These are phyloP conservation scores for Pavo muticus DNA, from an alignment of 2,113 vertebrate species.

Conservation along the genomic window DNA sequence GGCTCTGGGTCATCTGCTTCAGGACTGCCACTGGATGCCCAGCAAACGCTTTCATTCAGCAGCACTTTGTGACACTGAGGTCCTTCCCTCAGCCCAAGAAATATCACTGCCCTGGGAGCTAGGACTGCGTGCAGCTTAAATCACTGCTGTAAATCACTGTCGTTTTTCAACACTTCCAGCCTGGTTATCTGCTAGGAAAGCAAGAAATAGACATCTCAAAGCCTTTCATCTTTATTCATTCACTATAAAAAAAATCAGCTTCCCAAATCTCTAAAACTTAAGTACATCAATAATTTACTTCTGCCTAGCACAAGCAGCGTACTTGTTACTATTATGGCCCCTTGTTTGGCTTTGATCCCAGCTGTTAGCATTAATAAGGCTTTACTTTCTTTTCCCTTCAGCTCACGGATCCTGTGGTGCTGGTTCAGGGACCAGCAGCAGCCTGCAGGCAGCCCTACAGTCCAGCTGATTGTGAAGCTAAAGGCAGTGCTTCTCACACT, in stretches of 20 bases:
- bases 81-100: not conserved
- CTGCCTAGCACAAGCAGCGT: not conserved
- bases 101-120: not conserved
- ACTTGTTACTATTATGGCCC: not conserved
- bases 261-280: slow-evolving; percentile 2
- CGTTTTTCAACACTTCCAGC: not conserved
- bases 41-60: not conserved
- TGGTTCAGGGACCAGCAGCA: slow-evolving; percentile 13
- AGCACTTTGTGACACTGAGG: not conserved
- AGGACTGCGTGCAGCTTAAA: not conserved
- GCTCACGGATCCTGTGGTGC: not conserved
- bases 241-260: not conserved
- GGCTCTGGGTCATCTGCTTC: rapidly evolving
- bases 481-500: not conserved
- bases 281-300: not conserved
- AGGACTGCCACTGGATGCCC: not conserved
- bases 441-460: slow-evolving; percentile 7
- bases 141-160: not conserved
- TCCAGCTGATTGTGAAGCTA: slow-evolving; percentile 13
- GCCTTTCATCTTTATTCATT: not conserved
- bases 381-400: not conserved
- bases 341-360: slow-evolving; percentile 31
- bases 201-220: not conserved
- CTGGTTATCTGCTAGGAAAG: not conserved
- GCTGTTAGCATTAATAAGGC: slow-evolving; percentile 13